These are phyloP conservation scores for Siderastrea siderea DNA, from an alignment of 92 coral and sea anemone species.

Conservation along the genomic window DNA sequence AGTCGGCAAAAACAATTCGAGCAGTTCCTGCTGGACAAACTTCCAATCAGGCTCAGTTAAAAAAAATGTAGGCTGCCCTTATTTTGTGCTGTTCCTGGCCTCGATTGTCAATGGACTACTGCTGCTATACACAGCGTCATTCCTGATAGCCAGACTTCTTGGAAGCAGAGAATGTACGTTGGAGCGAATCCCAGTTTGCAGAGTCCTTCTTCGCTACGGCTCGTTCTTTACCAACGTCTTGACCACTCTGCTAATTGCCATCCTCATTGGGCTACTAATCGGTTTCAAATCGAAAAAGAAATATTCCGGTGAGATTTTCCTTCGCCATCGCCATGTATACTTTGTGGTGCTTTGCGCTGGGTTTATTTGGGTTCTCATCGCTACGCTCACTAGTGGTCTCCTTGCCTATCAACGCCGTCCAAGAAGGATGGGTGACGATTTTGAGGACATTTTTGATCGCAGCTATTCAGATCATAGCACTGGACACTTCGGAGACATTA, in stretches of 20 bases:
- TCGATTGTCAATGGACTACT: conserved; percentile 32
- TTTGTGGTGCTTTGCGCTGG: conserved; percentile 25
- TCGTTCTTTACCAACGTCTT: conserved; percentile 21
- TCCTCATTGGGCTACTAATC: conserved; percentile 28
- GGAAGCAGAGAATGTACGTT: conserved; percentile 36
- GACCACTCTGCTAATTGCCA: conserved; percentile 1
- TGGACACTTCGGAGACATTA: conserved; percentile 10
- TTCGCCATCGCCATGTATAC: not conserved
- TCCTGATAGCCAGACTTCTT: conserved; percentile 13
- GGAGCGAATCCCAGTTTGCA: conserved; percentile 28
- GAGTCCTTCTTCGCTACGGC: conserved; percentile 22
- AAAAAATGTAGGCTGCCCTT: conserved; percentile 26
- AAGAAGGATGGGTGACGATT: conserved; percentile 10
- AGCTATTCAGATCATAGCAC: conserved; percentile 21
- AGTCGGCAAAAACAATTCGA: conserved; percentile 4
- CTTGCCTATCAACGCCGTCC: conserved; percentile 2
- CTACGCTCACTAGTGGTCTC: conserved; percentile 21
- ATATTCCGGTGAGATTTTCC: conserved; percentile 1
- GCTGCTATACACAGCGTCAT: conserved; percentile 7
- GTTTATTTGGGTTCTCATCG: conserved; percentile 3
- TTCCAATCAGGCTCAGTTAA: not conserved
- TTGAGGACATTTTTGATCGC: conserved; percentile 12
- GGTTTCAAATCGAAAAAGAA: conserved; percentile 7
- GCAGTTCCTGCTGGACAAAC: conserved; percentile 15
- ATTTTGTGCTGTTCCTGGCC: conserved; percentile 40